phyloP scores from a whole-genome alignment of 1,140 invertebrate genomes.

The Aphaenogaster ashmeadi region DNA sequence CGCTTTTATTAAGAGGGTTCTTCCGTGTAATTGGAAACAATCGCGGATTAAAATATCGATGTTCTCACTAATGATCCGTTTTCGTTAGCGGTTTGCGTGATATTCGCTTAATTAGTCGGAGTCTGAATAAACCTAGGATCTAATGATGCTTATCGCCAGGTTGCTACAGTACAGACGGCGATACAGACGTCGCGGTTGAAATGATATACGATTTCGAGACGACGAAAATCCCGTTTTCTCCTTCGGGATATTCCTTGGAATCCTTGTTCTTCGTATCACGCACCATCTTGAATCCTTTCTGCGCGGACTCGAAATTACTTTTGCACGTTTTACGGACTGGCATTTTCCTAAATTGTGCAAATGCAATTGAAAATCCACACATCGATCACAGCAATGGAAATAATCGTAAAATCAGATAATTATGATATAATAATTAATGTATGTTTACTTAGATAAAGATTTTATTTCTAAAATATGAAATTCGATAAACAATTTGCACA shows the following conservation, averaged over 20 bases:
- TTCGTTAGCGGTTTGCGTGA: conserved; percentile 14
- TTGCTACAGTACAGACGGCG: conserved; percentile 1
- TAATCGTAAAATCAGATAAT: neutral
- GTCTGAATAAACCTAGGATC: conserved; percentile 16
- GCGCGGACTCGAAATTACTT: conserved; percentile 54
- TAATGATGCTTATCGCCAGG: conserved; percentile 29
- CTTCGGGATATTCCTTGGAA: conserved; percentile 49
- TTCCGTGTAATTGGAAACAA: conserved; percentile 54
- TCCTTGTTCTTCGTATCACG: conserved; percentile 40
- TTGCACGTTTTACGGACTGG: neutral
- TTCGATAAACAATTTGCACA: neutral
- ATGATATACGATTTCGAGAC: conserved; percentile 64
- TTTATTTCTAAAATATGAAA: neutral
- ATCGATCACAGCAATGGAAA: neutral
- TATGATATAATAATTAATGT: neutral
- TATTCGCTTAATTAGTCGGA: conserved; percentile 22
- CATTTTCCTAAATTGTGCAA: conserved; percentile 5
- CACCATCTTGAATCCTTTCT: conserved; percentile 38
- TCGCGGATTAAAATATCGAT: conserved; percentile 57
- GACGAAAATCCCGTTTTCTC: conserved; percentile 61
- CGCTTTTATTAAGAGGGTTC: conserved; percentile 44
- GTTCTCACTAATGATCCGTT: conserved; percentile 38
- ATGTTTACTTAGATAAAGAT: neutral
- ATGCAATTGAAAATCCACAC: conserved; percentile 39
- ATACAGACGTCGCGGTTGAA: conserved; percentile 5